phyloP scores from a whole-genome alignment of 2,113 vertebrate genomes.

The Myanophis thanlyinensis region DNA sequence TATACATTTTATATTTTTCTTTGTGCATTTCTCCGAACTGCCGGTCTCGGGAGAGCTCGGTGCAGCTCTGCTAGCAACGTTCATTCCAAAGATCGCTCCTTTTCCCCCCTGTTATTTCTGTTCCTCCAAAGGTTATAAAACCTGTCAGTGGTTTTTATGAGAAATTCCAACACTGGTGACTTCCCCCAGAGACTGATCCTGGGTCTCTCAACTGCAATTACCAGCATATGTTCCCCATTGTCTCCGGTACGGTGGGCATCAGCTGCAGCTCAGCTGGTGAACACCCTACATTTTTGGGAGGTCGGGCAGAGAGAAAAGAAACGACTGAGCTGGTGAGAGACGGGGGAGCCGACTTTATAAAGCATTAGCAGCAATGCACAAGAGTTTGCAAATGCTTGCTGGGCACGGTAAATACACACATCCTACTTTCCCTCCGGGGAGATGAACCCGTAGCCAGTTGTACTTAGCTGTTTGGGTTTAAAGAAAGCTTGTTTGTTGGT shows the following conservation, averaged over 20 bases:
- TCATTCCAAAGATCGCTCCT: conserved; percentile 39
- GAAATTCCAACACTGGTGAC: conserved; percentile 39
- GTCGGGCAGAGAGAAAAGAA: background rate
- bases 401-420: background rate
- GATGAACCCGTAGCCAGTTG: background rate
- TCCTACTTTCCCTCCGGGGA: background rate
- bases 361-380: background rate
- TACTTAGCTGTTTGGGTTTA: background rate
- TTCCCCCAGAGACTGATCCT: conserved; percentile 33
- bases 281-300: background rate
- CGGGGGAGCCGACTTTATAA: background rate
- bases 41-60: background rate
- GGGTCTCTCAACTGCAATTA: conserved; percentile 44
- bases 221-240: conserved; percentile 44
- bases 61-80: background rate
- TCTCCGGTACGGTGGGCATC: conserved; percentile 2
- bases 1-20: background rate
- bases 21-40: background rate
- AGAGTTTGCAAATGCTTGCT: background rate
- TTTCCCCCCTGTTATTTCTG: conserved; percentile 23
- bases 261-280: background rate
- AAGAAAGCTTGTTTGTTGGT: accelerated
- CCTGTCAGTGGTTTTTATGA: conserved; percentile 44
- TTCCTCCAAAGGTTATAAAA: conserved; percentile 33
- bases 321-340: background rate